Evolutionary conservation across 2,797 vertebrate species (phyloP), one percentile per base, ranked within the genome.

Genomic region (Myotis planiceps): DNA sequence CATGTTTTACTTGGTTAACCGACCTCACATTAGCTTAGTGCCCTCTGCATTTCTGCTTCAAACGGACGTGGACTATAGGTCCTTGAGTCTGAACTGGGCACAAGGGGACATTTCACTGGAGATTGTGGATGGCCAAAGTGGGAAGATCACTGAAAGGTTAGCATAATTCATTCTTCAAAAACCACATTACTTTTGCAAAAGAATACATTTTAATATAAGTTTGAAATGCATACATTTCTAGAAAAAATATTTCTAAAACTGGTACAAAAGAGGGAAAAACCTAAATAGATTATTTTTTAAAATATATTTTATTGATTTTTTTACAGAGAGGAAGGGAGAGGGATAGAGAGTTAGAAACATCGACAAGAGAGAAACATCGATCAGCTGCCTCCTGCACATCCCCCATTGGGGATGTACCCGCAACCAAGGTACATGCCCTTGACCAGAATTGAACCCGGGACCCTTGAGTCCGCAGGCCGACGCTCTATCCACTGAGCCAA

Each of bases 51-150:
- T 98, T 12, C 92, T 98, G 5, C 1, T 98, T 39, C 95, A 98
- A 12, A 39, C 23, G 27, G 93, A 93, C 37, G 1, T 94, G 71
- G 74, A 95, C 15, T 98, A 97, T 53, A 91, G 96, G 29, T 98
- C 97, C 0, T 97, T 99, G 42, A 98, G 99, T 94, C 88, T 99
- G 97, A 99, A 99, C 95, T 99, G 99, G 99, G 99, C 99, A 0
- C 98, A 99, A 86, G 99, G 99, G 42, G 99, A 99, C 92, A 15
- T 96, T 60, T 99, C 99, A 3, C 32, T 99, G 96, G 99, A 99
- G 95, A 98, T 99, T 58, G 99, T 99, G 94, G 99, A 99, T 96
- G 99, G 99, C 37, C 96, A 99, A 76, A 98, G 95, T 96, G 99
- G 99, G 75, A 99, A 98, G 98, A 98, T 99, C 49, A 97, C 98